Evolutionary conservation across 2,113 vertebrate species (phyloP).

Genomic region (Thamnophis sirtalis): DNA sequence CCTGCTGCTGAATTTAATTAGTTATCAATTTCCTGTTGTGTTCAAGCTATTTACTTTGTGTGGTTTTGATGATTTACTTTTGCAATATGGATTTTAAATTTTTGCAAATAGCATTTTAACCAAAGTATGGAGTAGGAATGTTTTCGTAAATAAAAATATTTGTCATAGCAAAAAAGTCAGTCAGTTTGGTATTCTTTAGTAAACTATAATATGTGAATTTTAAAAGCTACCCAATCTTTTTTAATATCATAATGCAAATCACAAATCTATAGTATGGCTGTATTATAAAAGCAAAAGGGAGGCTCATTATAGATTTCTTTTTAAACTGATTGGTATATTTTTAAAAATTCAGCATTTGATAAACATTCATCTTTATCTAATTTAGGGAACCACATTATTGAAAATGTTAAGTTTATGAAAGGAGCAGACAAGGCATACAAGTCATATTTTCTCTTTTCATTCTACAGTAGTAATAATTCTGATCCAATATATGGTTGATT

Average conservation of each 20-base stretch:
- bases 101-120: neutral
- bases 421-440: neutral
- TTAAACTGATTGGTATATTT: neutral
- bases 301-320: neutral
- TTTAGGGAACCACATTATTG: neutral
- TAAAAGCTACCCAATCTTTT: neutral
- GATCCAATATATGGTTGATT: neutral
- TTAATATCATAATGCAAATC: neutral
- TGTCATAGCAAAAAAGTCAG: neutral
- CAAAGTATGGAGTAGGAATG: neutral
- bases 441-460: neutral
- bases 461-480: neutral
- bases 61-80: slow-evolving; percentile 10
- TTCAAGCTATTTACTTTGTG: neutral
- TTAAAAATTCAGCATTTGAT: neutral
- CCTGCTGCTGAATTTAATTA: neutral
- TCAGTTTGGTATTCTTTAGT: neutral
- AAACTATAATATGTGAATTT: neutral
- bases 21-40: slow-evolving; percentile 6
- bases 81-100: neutral
- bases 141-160: slow-evolving; percentile 2
- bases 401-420: neutral
- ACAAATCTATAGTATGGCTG: neutral
- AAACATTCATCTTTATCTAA: neutral
- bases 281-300: neutral